Evolutionary conservation across 2,888 invertebrate genomes (phyloP), one percentile per base, ranked within the genome.

Genomic region (Drosophila nr. perissopoda): DNA sequence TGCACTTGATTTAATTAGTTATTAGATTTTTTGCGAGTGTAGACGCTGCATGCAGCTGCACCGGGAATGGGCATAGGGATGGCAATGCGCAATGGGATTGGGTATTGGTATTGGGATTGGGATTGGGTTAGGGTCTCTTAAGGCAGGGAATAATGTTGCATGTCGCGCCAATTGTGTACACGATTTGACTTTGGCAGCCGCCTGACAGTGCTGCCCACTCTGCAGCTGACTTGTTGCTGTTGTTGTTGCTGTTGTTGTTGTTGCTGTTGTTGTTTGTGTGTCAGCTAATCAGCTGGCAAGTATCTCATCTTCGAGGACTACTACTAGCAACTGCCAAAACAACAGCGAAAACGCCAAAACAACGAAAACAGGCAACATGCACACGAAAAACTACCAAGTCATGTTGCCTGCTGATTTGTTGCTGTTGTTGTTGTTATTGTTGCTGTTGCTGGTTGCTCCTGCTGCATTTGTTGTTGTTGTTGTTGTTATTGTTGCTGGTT

Each of bases 231-330:
- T 67, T 85, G 90, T 80, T 70, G 78, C 42, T 71, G 78, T 56
- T 82, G 82, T 74, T 70, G 73, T 79, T 68, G 79, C 48, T 70
- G 74, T 63, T 81, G 82, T 74, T 69, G 69, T 52, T 31, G 78
- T 58, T 36, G 45, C 7, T 45, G 77, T 62, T 90, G 89, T 79
- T 80, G 80, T 60, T 75, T 69, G 83, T 87, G 87, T 86, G 90
- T 87, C 85, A 86, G 85, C 91, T 91, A 91, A 91, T 91, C 91
- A 91, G 91, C 83, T 84, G 83, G 87, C 91, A 89, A 91, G 90
- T 91, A 91, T 91, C 91, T 91, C 91, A 91, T 91, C 91, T 91
- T 91, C 90, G 83, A 87, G 84, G 89, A 91, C 91, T 90, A 80
- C 82, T 79, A 82, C 82, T 79, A 82, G 81, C 87, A 86, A 87